Evolutionary conservation across 1,140 invertebrate genomes (phyloP).

Genomic region (Ceratitis capitata): DNA sequence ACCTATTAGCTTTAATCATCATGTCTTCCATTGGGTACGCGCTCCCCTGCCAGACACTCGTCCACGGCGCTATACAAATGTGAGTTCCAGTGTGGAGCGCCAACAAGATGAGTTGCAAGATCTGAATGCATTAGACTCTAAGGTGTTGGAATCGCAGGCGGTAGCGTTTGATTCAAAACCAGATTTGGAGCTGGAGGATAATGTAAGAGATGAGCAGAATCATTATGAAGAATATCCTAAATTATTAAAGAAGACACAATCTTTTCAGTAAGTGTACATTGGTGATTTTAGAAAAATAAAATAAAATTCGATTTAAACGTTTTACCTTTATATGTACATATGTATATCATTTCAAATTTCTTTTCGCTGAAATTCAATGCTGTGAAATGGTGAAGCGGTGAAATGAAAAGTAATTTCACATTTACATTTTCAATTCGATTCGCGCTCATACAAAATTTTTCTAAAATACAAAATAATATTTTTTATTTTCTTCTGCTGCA

Average conservation of each 20-base stretch:
- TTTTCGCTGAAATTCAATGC: too few relatives aligned
- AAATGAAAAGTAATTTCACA: too few relatives aligned
- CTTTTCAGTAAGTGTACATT: constrained; percentile 52
- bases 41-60: not conserved
- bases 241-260: constrained; percentile 49
- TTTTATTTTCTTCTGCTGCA: too few relatives aligned
- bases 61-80: not conserved
- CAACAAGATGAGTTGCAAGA: not conserved
- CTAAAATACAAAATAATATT: too few relatives aligned
- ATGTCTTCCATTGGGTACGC: not conserved
- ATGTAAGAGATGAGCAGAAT: not conserved
- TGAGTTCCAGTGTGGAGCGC: not conserved
- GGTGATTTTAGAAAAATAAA: not conserved
- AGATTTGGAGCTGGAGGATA: not conserved
- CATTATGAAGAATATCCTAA: not conserved
- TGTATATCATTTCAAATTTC: not conserved
- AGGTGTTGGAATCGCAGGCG: not conserved
- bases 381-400: too few relatives aligned
- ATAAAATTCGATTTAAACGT: too few relatives aligned
- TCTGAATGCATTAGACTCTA: not conserved
- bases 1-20: not conserved
- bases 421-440: too few relatives aligned
- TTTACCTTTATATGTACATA: not conserved
- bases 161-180: too few relatives aligned
- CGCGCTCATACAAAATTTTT: too few relatives aligned